Base-by-base conservation (phyloP, 92 coral and sea anemone genomes). In the Parazoanthus atlanticus region DNA sequence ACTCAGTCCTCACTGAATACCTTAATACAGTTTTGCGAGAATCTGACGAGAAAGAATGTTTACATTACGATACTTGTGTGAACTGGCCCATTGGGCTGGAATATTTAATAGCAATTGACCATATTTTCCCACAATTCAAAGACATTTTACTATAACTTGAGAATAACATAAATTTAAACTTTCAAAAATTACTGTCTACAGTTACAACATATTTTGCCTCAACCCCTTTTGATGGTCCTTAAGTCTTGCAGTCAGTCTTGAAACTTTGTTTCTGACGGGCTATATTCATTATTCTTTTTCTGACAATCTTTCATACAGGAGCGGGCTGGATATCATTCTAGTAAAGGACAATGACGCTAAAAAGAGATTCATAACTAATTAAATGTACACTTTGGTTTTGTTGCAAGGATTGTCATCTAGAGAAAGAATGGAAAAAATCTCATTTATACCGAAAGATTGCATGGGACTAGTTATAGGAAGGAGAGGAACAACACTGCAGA, bases 391-490 rank as follows among this genome's bases (percentile, higher is more conserved):
- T 29, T 26, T 26, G 19, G 21, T 71, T 71, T 71, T 29, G 76
- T 26, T 71, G 76, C 16, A 29, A 30, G 15, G 16, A 2, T 71
- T 71, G 65, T 78, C 32, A 46, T 46, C 65, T 6, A 10, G 19
- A 16, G 40, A 43, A 78, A 26, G 26, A 80, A 80, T 80, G 85
- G 49, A 80, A 58, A 58, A 19, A 56, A 21, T 80, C 46, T 16
- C 85, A 25, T 58, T 80, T 64, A 80, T 80, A 80, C 85, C 85
- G 5, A 23, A 25, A 31, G 52, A 80, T 8, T 80, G 85, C 70
- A 80, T 80, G 74, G 85, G 85, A 17, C 28, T 80, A 33, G 85
- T 80, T 19, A 80, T 80, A 33, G 85, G 85, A 10, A 80, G 47
- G 7, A 16, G 49, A 56, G 8, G 7, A 34, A 11, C 30, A 21